Conservation (phyloP, 2,113 vertebrate species). For the Notothenia coriiceps region DNA sequence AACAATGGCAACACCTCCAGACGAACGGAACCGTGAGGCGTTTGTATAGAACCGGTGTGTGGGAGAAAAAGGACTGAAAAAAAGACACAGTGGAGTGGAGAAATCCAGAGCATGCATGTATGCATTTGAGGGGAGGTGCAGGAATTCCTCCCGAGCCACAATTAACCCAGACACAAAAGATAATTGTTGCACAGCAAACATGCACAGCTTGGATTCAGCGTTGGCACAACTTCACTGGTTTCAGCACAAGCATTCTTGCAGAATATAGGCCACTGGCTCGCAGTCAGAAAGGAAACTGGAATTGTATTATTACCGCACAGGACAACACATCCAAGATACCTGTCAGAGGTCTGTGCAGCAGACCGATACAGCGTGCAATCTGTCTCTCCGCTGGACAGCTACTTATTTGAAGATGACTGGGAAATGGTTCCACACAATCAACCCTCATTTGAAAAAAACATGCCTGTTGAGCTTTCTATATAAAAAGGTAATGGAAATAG, state of each 20-base stretch:
- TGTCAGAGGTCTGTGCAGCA: conserved; percentile 26
- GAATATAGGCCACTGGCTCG: conserved; percentile 78
- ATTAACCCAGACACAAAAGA: conserved; percentile 79
- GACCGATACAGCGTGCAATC: conserved; percentile 17
- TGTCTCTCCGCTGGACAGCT: conserved; percentile 49
- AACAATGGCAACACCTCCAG: conserved; percentile 33
- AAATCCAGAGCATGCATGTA: conserved; percentile 4
- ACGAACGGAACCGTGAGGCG: not conserved
- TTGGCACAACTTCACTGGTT: conserved; percentile 74
- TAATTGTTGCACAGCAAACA: conserved; percentile 51
- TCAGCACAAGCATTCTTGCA: conserved; percentile 47
- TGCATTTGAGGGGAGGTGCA: conserved; percentile 40
- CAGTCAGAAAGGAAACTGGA: conserved; percentile 50
- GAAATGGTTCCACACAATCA: conserved; percentile 49
- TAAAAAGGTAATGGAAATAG: not conserved
- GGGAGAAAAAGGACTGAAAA: not conserved
- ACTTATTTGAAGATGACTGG: conserved; percentile 48
- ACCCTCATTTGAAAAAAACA: conserved; percentile 21
- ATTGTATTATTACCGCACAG: conserved; percentile 53
- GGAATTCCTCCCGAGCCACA: conserved; percentile 71
- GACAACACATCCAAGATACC: conserved; percentile 49
- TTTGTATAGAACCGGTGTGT: conserved; percentile 27
- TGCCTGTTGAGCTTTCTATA: conserved; percentile 21
- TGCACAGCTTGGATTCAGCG: conserved; percentile 48
- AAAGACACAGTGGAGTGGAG: not conserved